Evolutionary conservation across 2,113 vertebrate species (phyloP), one percentile per base, ranked within the genome.

Genomic region (Chlamydotis undulata): DNA sequence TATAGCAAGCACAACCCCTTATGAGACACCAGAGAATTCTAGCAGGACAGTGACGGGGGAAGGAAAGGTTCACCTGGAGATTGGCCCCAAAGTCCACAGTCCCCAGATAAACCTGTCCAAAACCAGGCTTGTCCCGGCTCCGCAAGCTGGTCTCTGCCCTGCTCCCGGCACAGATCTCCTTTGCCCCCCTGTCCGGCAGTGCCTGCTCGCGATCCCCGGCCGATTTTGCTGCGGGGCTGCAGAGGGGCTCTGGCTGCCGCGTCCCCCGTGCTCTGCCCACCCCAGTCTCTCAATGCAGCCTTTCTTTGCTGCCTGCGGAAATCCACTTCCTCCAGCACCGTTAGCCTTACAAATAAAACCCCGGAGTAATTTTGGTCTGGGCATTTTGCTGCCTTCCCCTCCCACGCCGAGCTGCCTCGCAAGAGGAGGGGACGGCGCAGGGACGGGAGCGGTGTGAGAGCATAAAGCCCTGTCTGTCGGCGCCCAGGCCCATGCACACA

Each of bases 281-380:
- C 56, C n/a, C 0, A 0, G 69, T 64, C 64, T 93, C 83, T 97
- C 92, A 97, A 95, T 96, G 91, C 93, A 84, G 89, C 83, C 93
- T 96, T 97, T 97, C 93, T 95, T 94, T 3, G 0, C 89, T 22
- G 91, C 64, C 77, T 83, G 77, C 5, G 28, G 96, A 97, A 97
- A 96, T 63, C 55, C 80, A 92, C 74, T 96, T 97, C 94, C 92
- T 96, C 73, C 75, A 83, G 57, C 89, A 90, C 80, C 41, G 21
- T 55, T 68, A 78, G 89, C 45, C 76, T 89, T 68, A 94, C 86
- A 86, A 92, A 89, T 87, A 92, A 94, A 90, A 79, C 33, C 63
- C 79, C 1, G 0, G 28, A 87, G 60, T 85, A 81, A 91, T 90
- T 96, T 80, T 83, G 79, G 76, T 68, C 71, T 71, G 90, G 76